Evolutionary conservation across 2,113 vertebrate species (phyloP), one percentile per base, ranked within the genome.

Genomic region (Oryzias curvinotus): DNA sequence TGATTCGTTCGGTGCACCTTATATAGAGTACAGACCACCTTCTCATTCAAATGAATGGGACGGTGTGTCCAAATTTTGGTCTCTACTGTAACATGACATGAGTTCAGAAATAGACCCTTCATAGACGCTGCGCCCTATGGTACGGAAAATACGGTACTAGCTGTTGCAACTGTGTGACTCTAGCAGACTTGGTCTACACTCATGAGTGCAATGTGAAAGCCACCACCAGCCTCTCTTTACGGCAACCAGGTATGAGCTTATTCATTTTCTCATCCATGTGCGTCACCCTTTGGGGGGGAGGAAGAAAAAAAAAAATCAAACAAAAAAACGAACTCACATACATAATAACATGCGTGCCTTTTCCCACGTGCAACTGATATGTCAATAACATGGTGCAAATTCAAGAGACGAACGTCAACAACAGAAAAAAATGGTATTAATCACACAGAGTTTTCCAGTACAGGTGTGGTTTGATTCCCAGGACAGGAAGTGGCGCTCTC

Each of bases 361-460:
- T 66, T 66, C 53, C 51, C 70, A 68, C 59, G 28, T 63, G 62
- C 42, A 57, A 63, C 70, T 86, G 85, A 88, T 88, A 88, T 79
- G 85, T 84, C 73, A 62, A 30, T 71, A 78, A 65, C 80, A 71
- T 42, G 71, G 83, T 77, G 71, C 72, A 78, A 84, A 75, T 52
- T 62, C 14, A 62, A 66, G 65, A 57, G 0, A 67, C 56, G 57
- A 71, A 77, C 16, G 52, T 8, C 7, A 44, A 64, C 52, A 78
- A 10, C 12, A 49, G 36, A 44, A 52, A 77, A 58, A 65, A 62
- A 73, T 43, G 30, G 48, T n/a, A 55, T 68, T 28, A 70, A 62
- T 52, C 51, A 56, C 26, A 13, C 45, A 68, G 68, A 19, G 50
- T 62, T 75, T 77, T 62, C 65, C 76, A 78, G 68, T 71, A 68